Evolutionary conservation across 2,888 invertebrate genomes (phyloP).

Genomic region (Microctonus aethiopoides): DNA sequence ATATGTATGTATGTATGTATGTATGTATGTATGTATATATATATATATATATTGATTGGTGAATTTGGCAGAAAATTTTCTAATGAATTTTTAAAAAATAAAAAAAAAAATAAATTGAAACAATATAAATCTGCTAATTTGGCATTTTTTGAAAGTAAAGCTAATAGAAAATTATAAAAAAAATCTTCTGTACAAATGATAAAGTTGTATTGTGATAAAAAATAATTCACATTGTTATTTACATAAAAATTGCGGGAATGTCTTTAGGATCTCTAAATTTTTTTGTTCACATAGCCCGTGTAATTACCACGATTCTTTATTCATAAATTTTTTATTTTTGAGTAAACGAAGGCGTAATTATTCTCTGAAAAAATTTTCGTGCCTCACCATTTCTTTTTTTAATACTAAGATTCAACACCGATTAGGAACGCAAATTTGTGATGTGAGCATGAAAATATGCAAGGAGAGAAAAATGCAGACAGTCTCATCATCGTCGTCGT

Average conservation of each 20-base stretch:
- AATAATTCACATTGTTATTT: conserved; percentile 33
- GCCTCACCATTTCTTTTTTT: conserved; percentile 17
- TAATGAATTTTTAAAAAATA: neutral
- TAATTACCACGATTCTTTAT: neutral
- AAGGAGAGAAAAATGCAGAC: neutral
- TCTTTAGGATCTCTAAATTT: neutral
- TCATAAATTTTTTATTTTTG: conserved; percentile 11
- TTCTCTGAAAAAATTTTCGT: conserved; percentile 21
- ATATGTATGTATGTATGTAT: too few relatives aligned
- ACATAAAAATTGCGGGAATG: conserved; percentile 25
- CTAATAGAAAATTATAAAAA: neutral
- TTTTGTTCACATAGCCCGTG: neutral
- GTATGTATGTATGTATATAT: too few relatives aligned
- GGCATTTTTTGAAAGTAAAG: conserved; percentile 8
- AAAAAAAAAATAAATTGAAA: neutral
- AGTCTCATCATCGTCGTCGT: neutral
- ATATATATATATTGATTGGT: conserved; percentile 11
- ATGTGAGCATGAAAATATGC: conserved; percentile 17
- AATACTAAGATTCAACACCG: conserved; percentile 43
- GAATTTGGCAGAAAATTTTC: conserved; percentile 15
- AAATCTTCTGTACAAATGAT: conserved; percentile 23
- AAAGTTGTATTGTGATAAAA: conserved; percentile 16
- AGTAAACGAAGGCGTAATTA: conserved; percentile 32
- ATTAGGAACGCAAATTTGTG: conserved; percentile 48
- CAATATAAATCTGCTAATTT: neutral